Base-by-base conservation (phyloP, 2,888 invertebrate genomes). In the Chromoteleia sp. region DNA sequence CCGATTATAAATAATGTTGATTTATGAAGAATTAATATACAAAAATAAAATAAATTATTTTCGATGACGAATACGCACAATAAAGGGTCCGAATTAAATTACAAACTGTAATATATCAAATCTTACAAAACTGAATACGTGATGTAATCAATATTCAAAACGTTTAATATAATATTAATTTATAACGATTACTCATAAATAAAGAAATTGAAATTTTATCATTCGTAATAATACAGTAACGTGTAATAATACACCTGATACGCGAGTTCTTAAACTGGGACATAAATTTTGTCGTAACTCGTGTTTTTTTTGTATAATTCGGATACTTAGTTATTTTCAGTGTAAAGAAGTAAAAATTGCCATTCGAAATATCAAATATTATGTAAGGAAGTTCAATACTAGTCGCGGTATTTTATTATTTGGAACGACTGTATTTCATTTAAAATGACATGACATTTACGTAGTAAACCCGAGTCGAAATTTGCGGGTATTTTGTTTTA, bases 311-410 rank as follows among this genome's bases (percentile, higher is more conserved):
- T 29, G 10, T 33, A 5, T 8, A 33, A 4, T 33, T 33, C 3
- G n/a, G n/a, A n/a, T n/a, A 8, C 8, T 7, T 33, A 33, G 1
- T 8, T 33, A 33, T 33, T 33, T 33, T 33, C 33, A 7, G 1
- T 33, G 33, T 5, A 10, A 33, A 33, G 33, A 33, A 33, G 10
- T 33, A 33, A 33, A 33, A 33, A 3, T 33, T 4, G 33, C 8
- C 33, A 41, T 48, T 48, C 48, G 1, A 48, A 48, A 21, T 48
- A 21, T 21, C 48, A 48, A n/a, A 21, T 48, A 48, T 48, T 48
- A 48, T 48, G 21, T 48, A 48, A 48, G 48, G 48, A 48, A 48
- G 48, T 48, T 48, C 10, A 48, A 48, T n/a, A 48, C 21, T 48
- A 10, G 21, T 48, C 21, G 48, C n/a, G n/a, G n/a, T 6, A 48